These are phyloP conservation scores for Holacanthus passer DNA, from an alignment of 2,113 vertebrate species.

Conservation along the genomic window DNA sequence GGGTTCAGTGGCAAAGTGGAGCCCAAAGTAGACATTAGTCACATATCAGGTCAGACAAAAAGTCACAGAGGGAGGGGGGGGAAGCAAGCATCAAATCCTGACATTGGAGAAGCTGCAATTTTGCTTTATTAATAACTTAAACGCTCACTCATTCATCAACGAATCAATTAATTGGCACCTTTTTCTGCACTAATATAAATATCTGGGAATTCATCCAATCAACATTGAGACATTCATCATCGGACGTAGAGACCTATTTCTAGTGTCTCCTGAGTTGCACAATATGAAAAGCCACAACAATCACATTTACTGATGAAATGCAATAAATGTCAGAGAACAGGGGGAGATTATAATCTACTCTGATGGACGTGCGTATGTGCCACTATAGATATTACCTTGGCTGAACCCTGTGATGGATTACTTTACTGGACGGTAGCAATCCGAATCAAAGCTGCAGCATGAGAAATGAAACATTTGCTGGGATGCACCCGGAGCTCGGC, in stretches of 20 bases:
- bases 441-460: constrained; percentile 13
- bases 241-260: background rate
- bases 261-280: background rate
- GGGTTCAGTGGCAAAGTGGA: background rate
- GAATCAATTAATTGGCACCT: too few relatives aligned
- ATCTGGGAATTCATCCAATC: background rate
- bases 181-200: background rate
- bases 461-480: constrained; percentile 37
- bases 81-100: too few relatives aligned
- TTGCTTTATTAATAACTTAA: too few relatives aligned
- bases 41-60: constrained; percentile 4
- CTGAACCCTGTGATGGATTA: constrained; percentile 46
- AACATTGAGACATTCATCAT: background rate
- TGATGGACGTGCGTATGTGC: constrained; percentile 20
- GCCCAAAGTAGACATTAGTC: background rate
- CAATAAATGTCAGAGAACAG: constrained; percentile 14
- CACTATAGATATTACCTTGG: constrained; percentile 9
- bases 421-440: constrained; percentile 1
- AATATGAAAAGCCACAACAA: constrained; percentile 10
- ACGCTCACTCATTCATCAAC: background rate
- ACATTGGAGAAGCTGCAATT: background rate
- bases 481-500: constrained; percentile 18
- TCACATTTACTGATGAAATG: constrained; percentile 17
- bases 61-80: too few relatives aligned
- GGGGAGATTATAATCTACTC: constrained; percentile 42